Base-by-base conservation (phyloP, 1,140 invertebrate species). In the Thrips palmi region DNA sequence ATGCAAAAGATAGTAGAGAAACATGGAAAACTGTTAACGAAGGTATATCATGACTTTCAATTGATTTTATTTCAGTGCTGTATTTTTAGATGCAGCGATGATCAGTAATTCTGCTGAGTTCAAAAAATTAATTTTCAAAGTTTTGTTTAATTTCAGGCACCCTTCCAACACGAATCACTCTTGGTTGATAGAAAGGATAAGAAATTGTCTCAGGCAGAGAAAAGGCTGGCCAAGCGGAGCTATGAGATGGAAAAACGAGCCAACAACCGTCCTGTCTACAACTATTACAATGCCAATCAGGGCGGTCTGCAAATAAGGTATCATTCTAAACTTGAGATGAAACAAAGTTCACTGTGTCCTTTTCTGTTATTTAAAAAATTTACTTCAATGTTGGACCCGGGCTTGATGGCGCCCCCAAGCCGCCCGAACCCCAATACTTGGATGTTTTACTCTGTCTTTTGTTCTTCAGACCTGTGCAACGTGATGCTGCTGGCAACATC, bases 151-250 rank as follows among this genome's bases (percentile, higher is more conserved):
- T 48, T 47, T 33, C 41, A 74, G 63, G 75, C 85, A 51, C 94
- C 93, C 0, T 97, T 97, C 60, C 80, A 92, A 47, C 94, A 99
- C 54, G 94, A 98, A 58, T 93, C 88, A 15, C 60, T 97, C 23
- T 63, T 98, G 4, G 78, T 97, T 2, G 94, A 97, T 59, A 68
- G 87, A 22, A 93, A 96, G 52, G 92, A 97, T 48, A 82, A 93
- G 50, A 88, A 92, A 49, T 62, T 98, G 10, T 94, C 88, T 2
- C 83, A 87, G 53, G 78, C 85, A 19, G 94, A 98, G 54, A 97
- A 97, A 55, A 63, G 83, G 45, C 61, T 94, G 30, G 94, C 93
- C 0, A 82, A 89, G 51, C 65, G 87, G 47, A 82, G 86, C 46
- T 97, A 97, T 52, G 88, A 96, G 53, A 62, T 87, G 39, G 88